phyloP scores from a whole-genome alignment of 1,140 invertebrate species.

The Drosophila sp. region DNA sequence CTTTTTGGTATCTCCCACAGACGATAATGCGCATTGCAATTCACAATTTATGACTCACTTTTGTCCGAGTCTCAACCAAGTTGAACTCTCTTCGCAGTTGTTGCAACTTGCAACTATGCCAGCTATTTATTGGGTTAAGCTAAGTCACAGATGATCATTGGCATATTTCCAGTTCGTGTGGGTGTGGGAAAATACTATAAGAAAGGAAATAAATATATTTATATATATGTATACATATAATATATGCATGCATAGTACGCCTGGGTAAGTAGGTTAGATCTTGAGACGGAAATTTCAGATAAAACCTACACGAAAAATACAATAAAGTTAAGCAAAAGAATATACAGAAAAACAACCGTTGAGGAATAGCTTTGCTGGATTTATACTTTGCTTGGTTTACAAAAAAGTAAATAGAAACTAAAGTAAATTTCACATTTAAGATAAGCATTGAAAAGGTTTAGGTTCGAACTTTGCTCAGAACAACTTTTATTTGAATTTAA shows the following conservation, averaged over 20 bases:
- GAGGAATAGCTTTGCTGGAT: too few species aligned
- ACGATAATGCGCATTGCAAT: slow-evolving; percentile 72
- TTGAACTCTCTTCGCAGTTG: slow-evolving; percentile 14
- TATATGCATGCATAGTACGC: not conserved
- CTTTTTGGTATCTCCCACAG: slow-evolving; percentile 49
- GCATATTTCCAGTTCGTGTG: slow-evolving; percentile 35
- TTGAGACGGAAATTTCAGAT: not conserved
- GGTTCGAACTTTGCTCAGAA: too few species aligned
- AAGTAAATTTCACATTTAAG: too few species aligned
- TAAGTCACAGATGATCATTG: slow-evolving; percentile 39
- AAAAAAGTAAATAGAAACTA: too few species aligned
- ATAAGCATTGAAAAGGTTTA: too few species aligned
- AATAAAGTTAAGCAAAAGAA: not conserved
- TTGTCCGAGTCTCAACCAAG: slow-evolving; percentile 12
- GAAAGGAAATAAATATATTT: not conserved
- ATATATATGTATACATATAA: too few species aligned
- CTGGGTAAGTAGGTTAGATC: slow-evolving; percentile 28
- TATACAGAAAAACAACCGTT: too few species aligned
- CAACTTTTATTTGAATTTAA: too few species aligned
- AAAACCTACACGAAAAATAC: not conserved
- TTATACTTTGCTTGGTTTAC: too few species aligned
- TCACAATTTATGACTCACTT: slow-evolving; percentile 78
- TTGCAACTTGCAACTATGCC: slow-evolving; percentile 49
- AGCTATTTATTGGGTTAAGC: slow-evolving; percentile 78
- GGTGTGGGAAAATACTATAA: slow-evolving; percentile 46